Conservation (phyloP, 1,140 invertebrate species). For the Arion vulgaris region DNA sequence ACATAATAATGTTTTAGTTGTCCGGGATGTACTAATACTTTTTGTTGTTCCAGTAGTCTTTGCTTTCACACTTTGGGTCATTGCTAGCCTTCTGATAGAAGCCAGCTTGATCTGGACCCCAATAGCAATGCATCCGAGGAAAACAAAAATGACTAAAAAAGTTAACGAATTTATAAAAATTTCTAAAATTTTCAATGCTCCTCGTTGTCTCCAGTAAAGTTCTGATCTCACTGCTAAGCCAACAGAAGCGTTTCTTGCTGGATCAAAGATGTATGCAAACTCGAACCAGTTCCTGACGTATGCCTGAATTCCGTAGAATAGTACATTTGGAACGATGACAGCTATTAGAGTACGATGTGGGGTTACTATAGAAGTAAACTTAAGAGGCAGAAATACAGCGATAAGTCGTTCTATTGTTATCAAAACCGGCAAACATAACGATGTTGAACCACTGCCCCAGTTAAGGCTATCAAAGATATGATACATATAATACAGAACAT, state of each 20-base stretch:
- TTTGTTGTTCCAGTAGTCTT: not conserved
- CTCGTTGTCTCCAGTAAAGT: not conserved
- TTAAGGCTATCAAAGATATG: not conserved
- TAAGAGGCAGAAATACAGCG: slow-evolving; percentile 15
- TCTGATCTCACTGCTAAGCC: not conserved
- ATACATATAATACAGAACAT: not conserved
- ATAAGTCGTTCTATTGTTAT: slow-evolving; percentile 9
- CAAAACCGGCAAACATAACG: not conserved
- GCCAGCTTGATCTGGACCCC: slow-evolving; percentile 10
- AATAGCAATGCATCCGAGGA: not conserved
- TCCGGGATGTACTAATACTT: not conserved
- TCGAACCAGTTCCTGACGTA: slow-evolving; percentile 21
- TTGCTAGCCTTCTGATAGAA: not conserved
- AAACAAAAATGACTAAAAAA: not conserved
- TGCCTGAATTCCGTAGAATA: not conserved
- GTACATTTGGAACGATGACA: not conserved
- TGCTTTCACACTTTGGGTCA: not conserved
- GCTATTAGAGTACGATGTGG: not conserved
- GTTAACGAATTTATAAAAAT: not conserved
- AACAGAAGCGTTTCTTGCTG: not conserved
- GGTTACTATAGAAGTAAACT: not conserved
- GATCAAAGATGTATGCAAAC: slow-evolving; percentile 6
- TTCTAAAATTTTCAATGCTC: not conserved
- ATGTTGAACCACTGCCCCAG: not conserved
- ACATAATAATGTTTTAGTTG: slow-evolving; percentile 19